These are phyloP conservation scores for Nibea albiflora DNA, from an alignment of 2,113 vertebrate species.

Conservation along the genomic window DNA sequence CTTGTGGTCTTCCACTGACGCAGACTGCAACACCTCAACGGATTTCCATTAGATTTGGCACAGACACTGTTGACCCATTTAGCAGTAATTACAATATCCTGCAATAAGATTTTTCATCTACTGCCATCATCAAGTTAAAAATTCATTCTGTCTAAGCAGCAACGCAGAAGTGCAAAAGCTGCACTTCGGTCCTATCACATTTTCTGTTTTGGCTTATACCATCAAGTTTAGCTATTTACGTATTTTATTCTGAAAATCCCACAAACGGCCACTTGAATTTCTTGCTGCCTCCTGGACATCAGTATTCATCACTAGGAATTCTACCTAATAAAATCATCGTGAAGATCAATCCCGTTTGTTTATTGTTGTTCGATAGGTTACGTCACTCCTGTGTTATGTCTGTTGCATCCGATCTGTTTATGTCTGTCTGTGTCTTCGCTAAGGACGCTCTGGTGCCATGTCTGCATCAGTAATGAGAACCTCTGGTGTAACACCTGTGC, in stretches of 20 bases:
- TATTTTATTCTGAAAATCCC: not conserved
- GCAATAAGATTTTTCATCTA: not conserved
- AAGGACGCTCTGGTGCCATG: slow-evolving; percentile 47
- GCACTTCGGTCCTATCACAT: no score
- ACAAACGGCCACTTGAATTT: not conserved
- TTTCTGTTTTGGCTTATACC: no score
- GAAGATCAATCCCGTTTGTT: not conserved
- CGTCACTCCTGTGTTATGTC: not conserved
- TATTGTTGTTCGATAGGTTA: not conserved
- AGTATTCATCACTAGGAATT: not conserved
- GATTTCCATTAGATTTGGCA: not conserved
- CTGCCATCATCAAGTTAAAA: not conserved
- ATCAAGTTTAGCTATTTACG: not conserved
- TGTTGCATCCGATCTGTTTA: slow-evolving; percentile 6
- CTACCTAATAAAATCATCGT: not conserved
- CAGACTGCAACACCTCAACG: not conserved
- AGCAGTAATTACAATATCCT: no score
- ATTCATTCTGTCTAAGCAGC: not conserved
- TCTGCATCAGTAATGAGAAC: slow-evolving; percentile 59
- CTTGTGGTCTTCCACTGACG: not conserved
- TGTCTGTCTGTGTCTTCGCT: slow-evolving; percentile 27
- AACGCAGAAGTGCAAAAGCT: no score
- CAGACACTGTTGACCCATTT: not conserved
- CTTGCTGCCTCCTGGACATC: not conserved
- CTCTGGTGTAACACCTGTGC: slow-evolving; percentile 60